Conservation (phyloP, 1,140 invertebrate genomes). For the Diuraphis noxia region DNA sequence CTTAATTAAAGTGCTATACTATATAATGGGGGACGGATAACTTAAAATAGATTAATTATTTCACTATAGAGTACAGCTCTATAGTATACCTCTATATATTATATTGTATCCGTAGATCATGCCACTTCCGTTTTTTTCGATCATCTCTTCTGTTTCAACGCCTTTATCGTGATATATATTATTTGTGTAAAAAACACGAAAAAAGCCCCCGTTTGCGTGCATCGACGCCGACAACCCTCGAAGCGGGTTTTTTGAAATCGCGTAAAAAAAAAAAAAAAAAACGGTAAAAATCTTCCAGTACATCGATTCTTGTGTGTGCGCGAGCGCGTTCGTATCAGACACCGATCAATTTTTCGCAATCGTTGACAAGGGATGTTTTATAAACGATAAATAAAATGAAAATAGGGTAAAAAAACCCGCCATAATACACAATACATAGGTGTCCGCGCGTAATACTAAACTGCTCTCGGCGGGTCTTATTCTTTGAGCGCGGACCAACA, state of each 20-base stretch:
- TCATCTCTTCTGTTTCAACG: slow-evolving; percentile 38
- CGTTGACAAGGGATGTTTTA: slow-evolving; percentile 8
- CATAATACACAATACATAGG: background rate
- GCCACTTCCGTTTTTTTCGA: background rate
- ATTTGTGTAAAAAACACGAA: background rate
- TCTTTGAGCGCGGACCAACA: background rate
- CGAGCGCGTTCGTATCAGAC: background rate
- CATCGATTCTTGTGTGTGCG: slow-evolving; percentile 38
- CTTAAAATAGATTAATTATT: background rate
- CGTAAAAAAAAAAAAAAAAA: slow-evolving; percentile 33
- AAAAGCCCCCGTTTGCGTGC: background rate
- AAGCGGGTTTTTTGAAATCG: background rate
- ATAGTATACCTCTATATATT: background rate
- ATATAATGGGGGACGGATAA: background rate
- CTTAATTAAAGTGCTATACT: background rate
- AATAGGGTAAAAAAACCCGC: background rate
- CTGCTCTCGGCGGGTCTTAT: slow-evolving; percentile 2
- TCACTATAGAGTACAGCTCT: background rate
- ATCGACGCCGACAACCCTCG: background rate
- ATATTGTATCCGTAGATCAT: background rate
- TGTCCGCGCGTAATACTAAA: slow-evolving; percentile 44
- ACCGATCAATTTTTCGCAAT: slow-evolving; percentile 32
- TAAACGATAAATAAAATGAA: slow-evolving; percentile 11
- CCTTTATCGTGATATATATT: background rate
- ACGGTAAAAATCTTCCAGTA: slow-evolving; percentile 49